Evolutionary conservation across 2,797 vertebrate genomes (phyloP).

Genomic region (Triplophysa yarkandensis): DNA sequence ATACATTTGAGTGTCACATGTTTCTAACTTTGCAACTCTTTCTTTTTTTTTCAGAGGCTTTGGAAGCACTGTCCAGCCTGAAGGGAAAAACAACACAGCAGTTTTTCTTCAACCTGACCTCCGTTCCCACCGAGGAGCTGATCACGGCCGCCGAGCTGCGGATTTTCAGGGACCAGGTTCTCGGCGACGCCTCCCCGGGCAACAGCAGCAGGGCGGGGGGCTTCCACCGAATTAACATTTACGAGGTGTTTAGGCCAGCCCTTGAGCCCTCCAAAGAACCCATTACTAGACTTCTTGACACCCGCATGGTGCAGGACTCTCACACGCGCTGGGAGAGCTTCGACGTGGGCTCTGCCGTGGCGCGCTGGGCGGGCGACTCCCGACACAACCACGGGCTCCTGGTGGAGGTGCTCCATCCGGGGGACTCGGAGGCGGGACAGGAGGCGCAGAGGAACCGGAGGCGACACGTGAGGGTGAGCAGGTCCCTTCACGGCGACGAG

Average conservation of each 20-base stretch:
- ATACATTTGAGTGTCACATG: not conserved
- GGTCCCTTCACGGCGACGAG: slow-evolving; percentile 90
- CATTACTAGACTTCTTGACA: slow-evolving; percentile 93
- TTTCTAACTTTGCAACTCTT: slow-evolving; percentile 33
- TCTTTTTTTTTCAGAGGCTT: slow-evolving; percentile 78
- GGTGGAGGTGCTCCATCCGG: slow-evolving; percentile 92
- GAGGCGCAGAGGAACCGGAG: slow-evolving; percentile 70
- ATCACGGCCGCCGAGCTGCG: slow-evolving; percentile 95
- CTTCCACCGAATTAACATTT: slow-evolving; percentile 97
- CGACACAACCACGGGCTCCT: slow-evolving; percentile 92
- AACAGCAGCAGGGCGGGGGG: slow-evolving; percentile 70
- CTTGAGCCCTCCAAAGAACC: slow-evolving; percentile 77
- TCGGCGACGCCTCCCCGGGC: slow-evolving; percentile 64
- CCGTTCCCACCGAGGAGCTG: slow-evolving; percentile 88
- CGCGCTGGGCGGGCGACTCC: slow-evolving; percentile 88
- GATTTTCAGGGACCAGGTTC: slow-evolving; percentile 92
- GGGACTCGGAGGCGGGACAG: slow-evolving; percentile 67
- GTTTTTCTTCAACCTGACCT: slow-evolving; percentile 97
- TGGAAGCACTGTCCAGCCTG: slow-evolving; percentile 89
- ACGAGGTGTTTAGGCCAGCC: slow-evolving; percentile 90
- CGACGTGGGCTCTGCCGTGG: slow-evolving; percentile 92
- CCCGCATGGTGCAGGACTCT: slow-evolving; percentile 91
- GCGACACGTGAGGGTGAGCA: slow-evolving; percentile 92
- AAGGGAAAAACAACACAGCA: slow-evolving; percentile 89
- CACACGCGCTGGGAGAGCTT: slow-evolving; percentile 96